A percentile compares a stretch with the other conserved stretches of the same genome.
phyloP scores from a whole-genome alignment of 2,888 invertebrate genomes.

The Atethmia centrago region DNA sequence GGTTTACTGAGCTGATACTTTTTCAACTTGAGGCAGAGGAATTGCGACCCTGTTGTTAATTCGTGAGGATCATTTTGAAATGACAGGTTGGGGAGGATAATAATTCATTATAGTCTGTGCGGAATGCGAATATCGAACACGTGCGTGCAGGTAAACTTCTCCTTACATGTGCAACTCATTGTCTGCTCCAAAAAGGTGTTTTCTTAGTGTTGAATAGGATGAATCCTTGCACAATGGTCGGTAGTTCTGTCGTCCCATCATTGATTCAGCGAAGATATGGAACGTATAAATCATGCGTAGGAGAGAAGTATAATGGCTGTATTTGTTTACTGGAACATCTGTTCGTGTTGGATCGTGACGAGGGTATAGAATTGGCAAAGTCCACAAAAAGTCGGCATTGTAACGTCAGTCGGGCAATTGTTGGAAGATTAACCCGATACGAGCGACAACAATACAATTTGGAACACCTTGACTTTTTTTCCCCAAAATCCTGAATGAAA shows the following conservation, averaged over 20 bases:
- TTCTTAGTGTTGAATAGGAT: conserved; percentile 81
- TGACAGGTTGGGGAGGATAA: conserved; percentile 68
- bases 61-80: conserved; percentile 73
- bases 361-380: conserved; percentile 82
- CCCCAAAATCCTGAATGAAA: conserved; percentile 71
- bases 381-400: conserved; percentile 82
- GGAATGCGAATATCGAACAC: conserved; percentile 87
- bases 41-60: conserved; percentile 72
- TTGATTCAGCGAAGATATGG: conserved; percentile 80
- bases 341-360: conserved; percentile 74
- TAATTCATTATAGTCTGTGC: conserved; percentile 76
- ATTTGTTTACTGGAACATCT: conserved; percentile 89
- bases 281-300: conserved; percentile 88
- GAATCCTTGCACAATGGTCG: conserved; percentile 87
- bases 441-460: conserved; percentile 79
- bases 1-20: conserved; percentile 73
- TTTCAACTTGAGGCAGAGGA: conserved; percentile 61
- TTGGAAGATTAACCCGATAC: conserved; percentile 89
- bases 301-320: conserved; percentile 81
- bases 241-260: conserved; percentile 81
- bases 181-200: conserved; percentile 83
- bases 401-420: conserved; percentile 82
- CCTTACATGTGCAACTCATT: conserved; percentile 86
- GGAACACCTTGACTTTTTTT: conserved; percentile 87
- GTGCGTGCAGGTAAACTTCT: conserved; percentile 88